These are phyloP conservation scores for Peromyscus melanophrys DNA, from an alignment of 2,797 vertebrate species.

Conservation along the genomic window DNA sequence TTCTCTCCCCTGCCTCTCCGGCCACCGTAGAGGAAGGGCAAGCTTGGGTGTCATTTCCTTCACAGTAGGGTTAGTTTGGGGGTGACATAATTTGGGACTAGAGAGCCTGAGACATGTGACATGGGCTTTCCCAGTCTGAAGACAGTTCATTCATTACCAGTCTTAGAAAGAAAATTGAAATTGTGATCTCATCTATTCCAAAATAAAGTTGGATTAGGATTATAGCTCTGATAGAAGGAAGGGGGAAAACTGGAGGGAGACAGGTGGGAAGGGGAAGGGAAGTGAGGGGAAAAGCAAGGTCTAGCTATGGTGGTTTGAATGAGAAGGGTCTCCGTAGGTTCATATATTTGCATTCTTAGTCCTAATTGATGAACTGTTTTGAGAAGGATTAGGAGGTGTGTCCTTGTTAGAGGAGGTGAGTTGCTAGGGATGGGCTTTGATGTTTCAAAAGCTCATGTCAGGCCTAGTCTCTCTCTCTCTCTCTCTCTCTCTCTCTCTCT, in stretches of 20 bases:
- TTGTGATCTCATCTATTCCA: neutral
- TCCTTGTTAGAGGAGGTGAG: neutral
- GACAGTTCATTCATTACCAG: neutral
- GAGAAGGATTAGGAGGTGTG: neutral
- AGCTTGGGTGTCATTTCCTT: neutral
- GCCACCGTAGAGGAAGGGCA: constrained; percentile 40
- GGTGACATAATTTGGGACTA: neutral
- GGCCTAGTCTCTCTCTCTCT: neutral
- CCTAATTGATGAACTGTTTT: neutral
- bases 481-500: neutral
- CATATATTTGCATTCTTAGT: neutral
- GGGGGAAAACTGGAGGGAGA: no score
- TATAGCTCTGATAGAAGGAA: constrained; percentile 29
- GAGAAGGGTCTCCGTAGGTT: neutral
- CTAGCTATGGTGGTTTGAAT: neutral
- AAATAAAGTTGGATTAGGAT: constrained; percentile 59
- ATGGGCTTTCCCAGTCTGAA: neutral
- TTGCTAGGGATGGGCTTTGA: neutral
- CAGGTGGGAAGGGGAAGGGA: neutral
- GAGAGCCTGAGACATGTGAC: neutral
- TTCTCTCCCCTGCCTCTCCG: constrained; percentile 68
- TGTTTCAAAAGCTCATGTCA: neutral
- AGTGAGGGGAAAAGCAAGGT: neutral
- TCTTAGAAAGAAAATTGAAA: constrained; percentile 55
- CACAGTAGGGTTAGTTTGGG: neutral